A percentile compares a stretch with the other conserved stretches of the same genome.
phyloP scores from a whole-genome alignment of 2,888 invertebrate genomes.

The Poecilus cupreus region DNA sequence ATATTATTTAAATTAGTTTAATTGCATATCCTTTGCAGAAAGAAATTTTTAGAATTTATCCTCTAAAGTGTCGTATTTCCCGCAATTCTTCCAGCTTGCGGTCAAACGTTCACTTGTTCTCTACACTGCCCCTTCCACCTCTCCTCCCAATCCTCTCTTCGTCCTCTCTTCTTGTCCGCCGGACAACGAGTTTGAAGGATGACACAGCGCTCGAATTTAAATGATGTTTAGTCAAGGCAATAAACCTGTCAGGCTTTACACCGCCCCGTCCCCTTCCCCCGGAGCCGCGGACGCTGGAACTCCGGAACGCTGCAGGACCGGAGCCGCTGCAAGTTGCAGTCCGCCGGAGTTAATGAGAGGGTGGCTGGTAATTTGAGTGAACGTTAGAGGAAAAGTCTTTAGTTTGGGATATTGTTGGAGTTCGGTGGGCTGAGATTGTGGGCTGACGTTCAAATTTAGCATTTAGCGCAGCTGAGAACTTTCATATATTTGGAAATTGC shows the following conservation, averaged over 20 bases:
- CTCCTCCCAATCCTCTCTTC: neutral
- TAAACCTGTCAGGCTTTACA: constrained; percentile 68
- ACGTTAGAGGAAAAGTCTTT: too few species aligned
- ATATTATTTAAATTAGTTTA: too few species aligned
- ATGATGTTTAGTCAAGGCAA: constrained; percentile 70
- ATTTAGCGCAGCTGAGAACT: too few species aligned
- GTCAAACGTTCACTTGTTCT: neutral
- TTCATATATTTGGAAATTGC: too few species aligned
- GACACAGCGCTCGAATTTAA: constrained; percentile 71
- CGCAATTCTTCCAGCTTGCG: neutral
- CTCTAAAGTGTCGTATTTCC: neutral
- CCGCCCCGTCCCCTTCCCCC: constrained; percentile 14
- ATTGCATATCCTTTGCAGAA: too few species aligned
- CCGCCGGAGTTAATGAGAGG: too few species aligned
- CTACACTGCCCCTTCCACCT: neutral
- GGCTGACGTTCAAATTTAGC: constrained; percentile 63
- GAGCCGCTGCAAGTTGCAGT: constrained; percentile 61
- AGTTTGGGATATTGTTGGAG: too few species aligned
- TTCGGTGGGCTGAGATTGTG: too few species aligned
- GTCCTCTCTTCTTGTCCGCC: neutral
- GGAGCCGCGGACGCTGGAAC: constrained; percentile 4
- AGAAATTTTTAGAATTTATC: too few species aligned
- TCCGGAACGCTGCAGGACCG: constrained; percentile 17
- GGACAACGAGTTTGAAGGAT: constrained; percentile 64
- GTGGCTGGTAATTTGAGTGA: too few species aligned